Base-by-base conservation (phyloP, 2,888 invertebrate genomes). In the Leucania comma region DNA sequence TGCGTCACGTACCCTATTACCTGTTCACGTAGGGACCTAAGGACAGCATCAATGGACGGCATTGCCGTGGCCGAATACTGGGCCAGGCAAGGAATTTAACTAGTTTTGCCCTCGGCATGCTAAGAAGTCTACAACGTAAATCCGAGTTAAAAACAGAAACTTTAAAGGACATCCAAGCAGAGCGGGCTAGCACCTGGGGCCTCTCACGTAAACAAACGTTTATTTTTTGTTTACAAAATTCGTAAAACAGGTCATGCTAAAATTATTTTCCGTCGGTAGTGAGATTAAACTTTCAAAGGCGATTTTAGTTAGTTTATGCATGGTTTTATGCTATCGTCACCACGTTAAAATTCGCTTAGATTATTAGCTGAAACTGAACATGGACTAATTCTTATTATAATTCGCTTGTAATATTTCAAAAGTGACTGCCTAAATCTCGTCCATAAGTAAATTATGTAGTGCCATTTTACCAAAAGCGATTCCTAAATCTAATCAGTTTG, bases 131-230 rank as follows among this genome's bases (percentile, higher is more conserved):
- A 14, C 14, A 10, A 57, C 3, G 8, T 57, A 32, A 14, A 35
- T 56, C 29, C 32, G 59, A 51, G 22, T 46, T 22, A 60, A 50
- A 63, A 72, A 60, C 68, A 75, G 46, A 61, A 56, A 32, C 48
- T 57, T 50, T 32, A 42, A 42, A 53, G 57, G 32, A 57, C 57
- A 64, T 56, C 9, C 63, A 32, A 58, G n/a, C 63, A 59, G 24
- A 32, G 42, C 67, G 73, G 38, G 63, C 63, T 22, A 63, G 54
- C 77, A 70, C 69, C 77, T 80, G 75, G 79, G 60, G 75, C 69
- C 75, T 26, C 80, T 64, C 48, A 17, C 51, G 42, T 80, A 77
- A 80, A 80, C 69, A 78, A 61, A 64, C 60, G 48, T 20, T 68
- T 56, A 26, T 68, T 74, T 64, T 68, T 60, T 80, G 68, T 81